Percentiles rank a stretch among this genome's conserved stretches.
phyloP scores from a whole-genome alignment of 2,113 vertebrate genomes.

The Vulpes ferrilata region DNA sequence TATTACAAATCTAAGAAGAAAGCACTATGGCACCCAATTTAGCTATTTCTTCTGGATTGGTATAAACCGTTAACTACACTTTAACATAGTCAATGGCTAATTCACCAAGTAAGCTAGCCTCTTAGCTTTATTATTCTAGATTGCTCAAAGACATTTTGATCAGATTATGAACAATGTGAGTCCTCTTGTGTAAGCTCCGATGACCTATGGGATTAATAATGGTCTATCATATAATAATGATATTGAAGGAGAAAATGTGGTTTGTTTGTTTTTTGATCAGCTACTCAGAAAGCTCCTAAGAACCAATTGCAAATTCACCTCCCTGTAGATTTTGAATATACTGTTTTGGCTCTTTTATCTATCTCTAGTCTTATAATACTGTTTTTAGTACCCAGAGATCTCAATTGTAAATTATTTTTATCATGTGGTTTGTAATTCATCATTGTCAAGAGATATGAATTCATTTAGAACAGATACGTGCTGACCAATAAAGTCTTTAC shows the following conservation, averaged over 20 bases:
- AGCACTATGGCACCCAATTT: neutral
- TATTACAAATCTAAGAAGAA: neutral
- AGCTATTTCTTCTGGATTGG: neutral
- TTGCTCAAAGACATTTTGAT: neutral
- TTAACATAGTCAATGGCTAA: neutral
- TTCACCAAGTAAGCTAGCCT: neutral
- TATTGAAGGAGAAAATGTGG: neutral
- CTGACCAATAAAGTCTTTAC: neutral
- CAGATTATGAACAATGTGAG: neutral
- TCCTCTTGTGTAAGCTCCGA: neutral
- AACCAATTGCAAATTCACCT: neutral
- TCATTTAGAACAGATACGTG: neutral
- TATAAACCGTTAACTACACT: neutral
- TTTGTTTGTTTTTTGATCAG: conserved; percentile 16
- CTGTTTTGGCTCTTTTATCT: neutral
- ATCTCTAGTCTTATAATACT: neutral
- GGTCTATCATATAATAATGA: neutral
- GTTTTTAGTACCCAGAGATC: neutral
- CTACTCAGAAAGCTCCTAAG: neutral
- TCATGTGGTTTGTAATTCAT: neutral
- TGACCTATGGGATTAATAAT: neutral
- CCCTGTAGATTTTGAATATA: neutral
- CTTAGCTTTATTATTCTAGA: neutral
- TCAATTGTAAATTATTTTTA: conserved; percentile 37
- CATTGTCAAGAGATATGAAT: neutral